These are phyloP conservation scores for Eulithis prunata DNA, from an alignment of 2,888 invertebrate species.

Conservation along the genomic window DNA sequence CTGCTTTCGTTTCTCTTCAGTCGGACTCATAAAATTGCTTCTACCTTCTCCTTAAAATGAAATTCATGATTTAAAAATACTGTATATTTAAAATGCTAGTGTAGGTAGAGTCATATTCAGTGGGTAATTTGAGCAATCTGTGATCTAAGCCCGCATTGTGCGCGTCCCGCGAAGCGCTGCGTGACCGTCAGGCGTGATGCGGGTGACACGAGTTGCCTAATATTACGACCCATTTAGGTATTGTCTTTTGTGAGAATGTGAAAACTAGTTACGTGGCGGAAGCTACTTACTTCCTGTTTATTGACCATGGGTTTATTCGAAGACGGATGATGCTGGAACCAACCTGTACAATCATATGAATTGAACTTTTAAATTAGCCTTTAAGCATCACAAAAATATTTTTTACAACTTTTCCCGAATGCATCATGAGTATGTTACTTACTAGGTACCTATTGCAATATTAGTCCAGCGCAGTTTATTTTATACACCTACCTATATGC, in stretches of 20 bases:
- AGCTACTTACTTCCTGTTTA: constrained; percentile 37
- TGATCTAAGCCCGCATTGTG: constrained; percentile 51
- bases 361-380: too few species aligned
- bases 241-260: constrained; percentile 43
- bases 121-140: constrained; percentile 17
- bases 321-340: constrained; percentile 12
- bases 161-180: constrained; percentile 54
- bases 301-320: constrained; percentile 25
- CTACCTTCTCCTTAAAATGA: too few species aligned
- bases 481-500: neutral
- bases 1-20: too few species aligned
- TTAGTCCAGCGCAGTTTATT: neutral
- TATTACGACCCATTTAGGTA: constrained; percentile 37
- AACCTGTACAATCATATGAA: neutral
- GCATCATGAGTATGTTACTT: too few species aligned
- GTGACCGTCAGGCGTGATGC: constrained; percentile 48
- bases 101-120: neutral
- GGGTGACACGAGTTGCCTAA: constrained; percentile 45
- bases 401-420: too few species aligned
- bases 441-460: too few species aligned
- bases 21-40: too few species aligned
- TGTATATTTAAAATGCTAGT: neutral
- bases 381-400: too few species aligned
- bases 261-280: constrained; percentile 42
- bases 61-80: neutral